Evolutionary conservation across 2,797 vertebrate species (phyloP).

Genomic region (Pangasius djambal): DNA sequence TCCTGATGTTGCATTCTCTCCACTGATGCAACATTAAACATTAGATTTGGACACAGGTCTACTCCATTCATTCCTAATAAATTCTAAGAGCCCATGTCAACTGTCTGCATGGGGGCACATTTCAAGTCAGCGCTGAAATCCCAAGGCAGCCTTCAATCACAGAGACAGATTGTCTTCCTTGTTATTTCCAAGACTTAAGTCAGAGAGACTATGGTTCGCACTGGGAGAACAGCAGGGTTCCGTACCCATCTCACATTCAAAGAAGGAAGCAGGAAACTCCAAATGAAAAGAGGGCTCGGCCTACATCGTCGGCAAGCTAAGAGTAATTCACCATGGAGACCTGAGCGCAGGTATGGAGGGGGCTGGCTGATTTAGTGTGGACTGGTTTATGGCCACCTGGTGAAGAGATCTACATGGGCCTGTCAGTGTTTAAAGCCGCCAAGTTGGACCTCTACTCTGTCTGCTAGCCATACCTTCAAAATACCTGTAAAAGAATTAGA

Average conservation of each 20-base stretch:
- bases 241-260: slow-evolving; percentile 28
- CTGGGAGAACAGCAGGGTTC: slow-evolving; percentile 22
- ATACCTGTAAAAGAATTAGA: slow-evolving; percentile 54
- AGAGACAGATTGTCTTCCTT: slow-evolving; percentile 9
- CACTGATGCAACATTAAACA: neutral
- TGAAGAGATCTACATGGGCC: slow-evolving; percentile 27
- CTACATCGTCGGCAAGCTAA: slow-evolving; percentile 21
- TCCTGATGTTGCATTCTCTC: neutral
- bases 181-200: slow-evolving; percentile 26
- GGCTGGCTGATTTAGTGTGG: slow-evolving; percentile 49
- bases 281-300: slow-evolving; percentile 19
- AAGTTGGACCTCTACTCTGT: slow-evolving; percentile 1
- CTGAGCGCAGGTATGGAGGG: slow-evolving; percentile 29
- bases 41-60: neutral
- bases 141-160: slow-evolving; percentile 25
- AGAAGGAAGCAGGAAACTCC: slow-evolving; percentile 28
- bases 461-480: slow-evolving; percentile 31
- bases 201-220: slow-evolving; percentile 2
- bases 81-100: slow-evolving; percentile 24
- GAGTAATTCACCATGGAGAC: slow-evolving; percentile 48
- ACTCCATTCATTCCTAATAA: slow-evolving; percentile 23
- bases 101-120: slow-evolving; percentile 16
- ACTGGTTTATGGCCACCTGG: slow-evolving; percentile 38
- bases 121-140: slow-evolving; percentile 1
- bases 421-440: slow-evolving; percentile 47